Percentiles rank a stretch among this genome's conserved stretches.
These are phyloP conservation scores for Acipenser ruthenus DNA, from an alignment of 2,797 vertebrate genomes.

Conservation along the genomic window DNA sequence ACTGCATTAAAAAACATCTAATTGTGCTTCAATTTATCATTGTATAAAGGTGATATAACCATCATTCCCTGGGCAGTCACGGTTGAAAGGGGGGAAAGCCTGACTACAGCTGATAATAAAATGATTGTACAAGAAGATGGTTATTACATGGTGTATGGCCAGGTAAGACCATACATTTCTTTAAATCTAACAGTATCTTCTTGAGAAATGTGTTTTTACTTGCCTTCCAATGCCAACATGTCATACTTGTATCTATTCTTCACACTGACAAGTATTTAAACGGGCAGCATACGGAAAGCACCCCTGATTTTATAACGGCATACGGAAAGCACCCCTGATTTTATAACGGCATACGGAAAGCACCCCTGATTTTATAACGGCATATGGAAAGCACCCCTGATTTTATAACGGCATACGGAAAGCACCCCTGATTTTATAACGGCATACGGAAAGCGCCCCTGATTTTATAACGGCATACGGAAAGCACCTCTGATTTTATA, in stretches of 20 bases:
- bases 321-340: neutral
- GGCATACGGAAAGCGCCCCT: too few relatives aligned
- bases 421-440: too few relatives aligned
- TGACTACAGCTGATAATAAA: conserved; percentile 51
- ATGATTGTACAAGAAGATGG: conserved; percentile 56
- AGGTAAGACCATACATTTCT: conserved; percentile 45
- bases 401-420: conserved; percentile 17
- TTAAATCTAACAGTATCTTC: conserved; percentile 14
- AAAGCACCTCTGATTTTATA: too few relatives aligned
- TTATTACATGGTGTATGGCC: conserved; percentile 60
- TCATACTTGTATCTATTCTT: conserved; percentile 35
- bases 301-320: too few relatives aligned
- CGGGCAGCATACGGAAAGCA: too few relatives aligned
- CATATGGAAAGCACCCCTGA: conserved; percentile 37
- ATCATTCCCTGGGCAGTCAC: conserved; percentile 53
- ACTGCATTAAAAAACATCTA: conserved; percentile 16
- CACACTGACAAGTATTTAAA: too few relatives aligned
- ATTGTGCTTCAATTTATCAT: conserved; percentile 28
- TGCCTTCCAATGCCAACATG: conserved; percentile 39
- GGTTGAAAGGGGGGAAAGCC: conserved; percentile 41
- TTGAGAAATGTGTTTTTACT: conserved; percentile 20
- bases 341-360: neutral
- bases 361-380: conserved; percentile 11
- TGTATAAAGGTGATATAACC: conserved; percentile 46
- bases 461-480: too few relatives aligned